Evolutionary conservation across 2,797 vertebrate genomes (phyloP).

Genomic region (Gobio occitaniae): DNA sequence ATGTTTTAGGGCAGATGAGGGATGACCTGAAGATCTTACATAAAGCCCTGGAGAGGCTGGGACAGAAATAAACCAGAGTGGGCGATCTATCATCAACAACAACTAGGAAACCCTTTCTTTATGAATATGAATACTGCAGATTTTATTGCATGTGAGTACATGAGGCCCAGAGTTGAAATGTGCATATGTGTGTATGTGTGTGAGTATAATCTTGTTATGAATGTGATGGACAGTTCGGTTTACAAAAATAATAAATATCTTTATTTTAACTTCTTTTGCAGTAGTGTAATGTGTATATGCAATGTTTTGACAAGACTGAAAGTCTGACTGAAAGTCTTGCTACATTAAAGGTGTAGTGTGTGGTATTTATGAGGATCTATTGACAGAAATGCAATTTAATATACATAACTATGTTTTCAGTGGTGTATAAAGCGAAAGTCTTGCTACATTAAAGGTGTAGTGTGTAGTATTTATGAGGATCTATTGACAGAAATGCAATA

Average conservation of each 20-base stretch:
- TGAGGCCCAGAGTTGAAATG: neutral
- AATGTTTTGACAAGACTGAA: neutral
- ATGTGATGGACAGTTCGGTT: slow-evolving; percentile 7
- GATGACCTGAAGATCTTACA: slow-evolving; percentile 81
- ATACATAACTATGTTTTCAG: too few relatives aligned
- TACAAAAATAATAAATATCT: slow-evolving; percentile 49
- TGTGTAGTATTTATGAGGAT: too few relatives aligned
- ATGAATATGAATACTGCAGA: slow-evolving; percentile 9
- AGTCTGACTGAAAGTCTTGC: too few relatives aligned
- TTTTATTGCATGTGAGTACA: neutral
- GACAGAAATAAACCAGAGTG: slow-evolving; percentile 58
- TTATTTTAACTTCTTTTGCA: slow-evolving; percentile 45
- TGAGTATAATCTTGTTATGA: neutral
- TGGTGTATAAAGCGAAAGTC: too few relatives aligned
- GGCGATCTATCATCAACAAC: neutral
- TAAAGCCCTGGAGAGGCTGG: slow-evolving; percentile 79
- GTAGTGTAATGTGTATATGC: neutral
- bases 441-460: too few relatives aligned
- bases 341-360: too few relatives aligned
- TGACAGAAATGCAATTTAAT: too few relatives aligned
- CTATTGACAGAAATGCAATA: too few relatives aligned
- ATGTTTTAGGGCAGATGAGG: slow-evolving; percentile 74
- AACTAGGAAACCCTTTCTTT: neutral
- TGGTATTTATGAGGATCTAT: too few relatives aligned
- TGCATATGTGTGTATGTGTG: neutral